Evolutionary conservation across 2,888 invertebrate genomes (phyloP), one percentile per base, ranked within the genome.

Genomic region (Bedellia somnulentella): DNA sequence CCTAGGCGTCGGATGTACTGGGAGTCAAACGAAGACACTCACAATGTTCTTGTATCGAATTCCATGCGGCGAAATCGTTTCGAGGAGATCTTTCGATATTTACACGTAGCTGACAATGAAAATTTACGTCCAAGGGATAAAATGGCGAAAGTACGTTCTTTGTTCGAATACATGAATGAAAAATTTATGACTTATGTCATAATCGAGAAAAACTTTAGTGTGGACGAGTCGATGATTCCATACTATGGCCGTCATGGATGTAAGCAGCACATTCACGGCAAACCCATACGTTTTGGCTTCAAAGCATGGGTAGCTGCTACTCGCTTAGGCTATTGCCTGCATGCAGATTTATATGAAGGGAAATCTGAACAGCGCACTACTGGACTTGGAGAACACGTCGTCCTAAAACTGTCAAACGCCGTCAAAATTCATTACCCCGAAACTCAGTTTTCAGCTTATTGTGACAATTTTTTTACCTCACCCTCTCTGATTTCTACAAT

Each of bases 171-270:
- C n/a, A n/a, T n/a, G n/a, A n/a, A n/a, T n/a, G n/a, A n/a, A n/a
- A n/a, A n/a, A n/a, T n/a, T n/a, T n/a, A n/a, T n/a, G n/a, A n/a
- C n/a, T 23, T 26, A 38, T 34, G 37, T 37, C 6, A 32, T 31
- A 12, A 17, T 36, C 27, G 40, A 42, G 34, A 38, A 43, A 39
- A 24, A 37, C 17, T 39, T 42, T 14, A 37, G 38, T 30, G 31
- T 49, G 29, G 49, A 51, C 36, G 48, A 54, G 31, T 36, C 44
- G 8, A 53, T 57, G 53, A 41, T 49, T 10, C 47, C 47, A 5
- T 57, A 57, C 36, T 55, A 42, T 43, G 41, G 29, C 47, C 47
- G 26, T 46, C 50, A 29, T 44, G 37, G 27, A 47, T 49, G 2
- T 32, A n/a, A n/a, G n/a, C n/a, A n/a, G n/a, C n/a, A n/a, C n/a